These are phyloP conservation scores for Thaumetopoea pityocampa DNA, from an alignment of 1,140 invertebrate species.

Conservation along the genomic window DNA sequence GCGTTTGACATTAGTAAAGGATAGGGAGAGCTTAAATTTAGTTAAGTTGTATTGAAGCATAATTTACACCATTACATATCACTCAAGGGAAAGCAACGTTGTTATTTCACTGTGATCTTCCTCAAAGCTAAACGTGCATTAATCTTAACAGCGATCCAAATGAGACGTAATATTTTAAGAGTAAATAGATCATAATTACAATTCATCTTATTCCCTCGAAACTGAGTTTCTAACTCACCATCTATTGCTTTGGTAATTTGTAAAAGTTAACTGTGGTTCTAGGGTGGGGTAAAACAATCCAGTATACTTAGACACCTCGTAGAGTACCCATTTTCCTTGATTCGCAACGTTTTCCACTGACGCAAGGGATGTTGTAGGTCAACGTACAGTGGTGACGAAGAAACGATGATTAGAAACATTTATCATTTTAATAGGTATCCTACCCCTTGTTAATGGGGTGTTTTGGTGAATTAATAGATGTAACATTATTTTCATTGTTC, in stretches of 20 bases:
- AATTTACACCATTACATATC: neutral
- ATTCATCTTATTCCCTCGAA: conserved; percentile 52
- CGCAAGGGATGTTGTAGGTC: conserved; percentile 20
- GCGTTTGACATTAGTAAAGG: no score
- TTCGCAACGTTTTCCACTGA: neutral
- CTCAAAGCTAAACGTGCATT: conserved; percentile 8
- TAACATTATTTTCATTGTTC: conserved; percentile 63
- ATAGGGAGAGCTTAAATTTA: no score
- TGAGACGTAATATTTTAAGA: conserved; percentile 46
- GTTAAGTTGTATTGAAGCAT: no score
- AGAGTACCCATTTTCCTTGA: conserved; percentile 8
- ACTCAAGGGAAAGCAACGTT: no score
- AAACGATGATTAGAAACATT: conserved; percentile 64
- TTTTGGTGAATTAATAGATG: conserved; percentile 63
- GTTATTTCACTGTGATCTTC: no score
- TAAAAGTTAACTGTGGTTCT: conserved; percentile 55
- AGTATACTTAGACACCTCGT: conserved; percentile 24
- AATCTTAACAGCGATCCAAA: conserved; percentile 28
- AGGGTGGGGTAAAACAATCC: conserved; percentile 45
- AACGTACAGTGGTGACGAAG: conserved; percentile 29
- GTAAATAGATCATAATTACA: conserved; percentile 48
- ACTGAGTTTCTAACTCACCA: conserved; percentile 48
- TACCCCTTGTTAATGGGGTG: conserved; percentile 64
- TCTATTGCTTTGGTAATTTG: conserved; percentile 58
- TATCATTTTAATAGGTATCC: conserved; percentile 66